Percentiles rank a stretch among this genome's conserved stretches.
Conservation (phyloP, 2,888 invertebrate species). For the Amblyjoppa fuscipennis region DNA sequence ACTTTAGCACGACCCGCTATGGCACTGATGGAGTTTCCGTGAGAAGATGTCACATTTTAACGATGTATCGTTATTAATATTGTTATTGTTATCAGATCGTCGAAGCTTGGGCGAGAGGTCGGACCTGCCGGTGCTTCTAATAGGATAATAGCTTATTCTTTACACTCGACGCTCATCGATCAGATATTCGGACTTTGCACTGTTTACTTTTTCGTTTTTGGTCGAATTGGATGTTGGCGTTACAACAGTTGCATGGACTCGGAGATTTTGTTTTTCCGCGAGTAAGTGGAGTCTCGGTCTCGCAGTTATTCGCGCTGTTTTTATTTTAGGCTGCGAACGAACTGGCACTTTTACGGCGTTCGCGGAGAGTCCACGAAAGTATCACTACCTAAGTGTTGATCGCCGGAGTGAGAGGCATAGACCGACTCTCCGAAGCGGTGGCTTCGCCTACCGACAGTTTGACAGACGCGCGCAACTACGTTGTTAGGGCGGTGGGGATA, state of each 20-base stretch:
- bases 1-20: background rate
- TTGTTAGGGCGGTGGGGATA: background rate
- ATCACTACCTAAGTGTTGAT: background rate
- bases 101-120: background rate
- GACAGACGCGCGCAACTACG: constrained; percentile 47
- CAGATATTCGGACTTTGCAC: too few relatives aligned
- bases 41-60: background rate
- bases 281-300: background rate
- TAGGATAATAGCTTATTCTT: background rate
- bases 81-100: background rate
- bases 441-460: constrained; percentile 7
- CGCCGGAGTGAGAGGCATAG: constrained; percentile 18
- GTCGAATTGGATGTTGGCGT: background rate
- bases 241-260: too few relatives aligned
- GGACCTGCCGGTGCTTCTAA: background rate
- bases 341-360: background rate
- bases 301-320: background rate
- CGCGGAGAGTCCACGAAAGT: background rate
- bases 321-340: background rate
- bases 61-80: background rate
- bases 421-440: background rate
- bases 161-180: background rate
- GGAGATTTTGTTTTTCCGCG: background rate
- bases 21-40: background rate
- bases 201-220: background rate